Conservation (phyloP, 37 sponge, comb jelly and placozoan species). For the Haliclona indistincta region DNA sequence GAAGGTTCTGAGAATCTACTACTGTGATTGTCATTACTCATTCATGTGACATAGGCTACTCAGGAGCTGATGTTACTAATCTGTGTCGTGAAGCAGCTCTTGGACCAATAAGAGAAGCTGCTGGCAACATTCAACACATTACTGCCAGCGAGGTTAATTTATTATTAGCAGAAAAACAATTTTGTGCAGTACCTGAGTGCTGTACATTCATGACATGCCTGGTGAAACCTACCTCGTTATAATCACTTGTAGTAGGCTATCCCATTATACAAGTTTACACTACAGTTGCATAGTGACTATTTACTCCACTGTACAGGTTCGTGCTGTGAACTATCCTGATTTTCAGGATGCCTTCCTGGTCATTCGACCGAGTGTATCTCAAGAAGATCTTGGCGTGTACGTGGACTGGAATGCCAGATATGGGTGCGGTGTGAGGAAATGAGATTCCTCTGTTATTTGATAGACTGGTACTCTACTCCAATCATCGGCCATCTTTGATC, state of each 20-base stretch:
- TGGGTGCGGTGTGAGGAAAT: conserved; percentile 67
- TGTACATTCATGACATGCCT: neutral
- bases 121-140: conserved; percentile 70
- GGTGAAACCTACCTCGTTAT: too few relatives aligned
- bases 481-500: too few relatives aligned
- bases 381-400: conserved; percentile 85
- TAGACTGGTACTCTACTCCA: neutral
- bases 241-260: too few relatives aligned
- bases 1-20: conserved; percentile 48
- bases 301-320: conserved; percentile 57
- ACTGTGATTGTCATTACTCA: neutral
- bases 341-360: conserved; percentile 72
- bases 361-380: conserved; percentile 87
- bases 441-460: neutral
- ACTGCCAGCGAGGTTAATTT: conserved; percentile 70
- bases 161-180: too few relatives aligned
- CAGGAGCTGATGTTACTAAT: conserved; percentile 95
- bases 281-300: too few relatives aligned
- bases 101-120: conserved; percentile 84
- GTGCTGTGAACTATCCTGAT: conserved; percentile 76
- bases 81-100: conserved; percentile 96
- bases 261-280: too few relatives aligned
- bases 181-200: neutral
- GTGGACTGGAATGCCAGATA: conserved; percentile 92
- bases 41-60: conserved; percentile 75